These are phyloP conservation scores for Cyclargus thomasi DNA, from an alignment of 1,140 invertebrate species.

Conservation along the genomic window DNA sequence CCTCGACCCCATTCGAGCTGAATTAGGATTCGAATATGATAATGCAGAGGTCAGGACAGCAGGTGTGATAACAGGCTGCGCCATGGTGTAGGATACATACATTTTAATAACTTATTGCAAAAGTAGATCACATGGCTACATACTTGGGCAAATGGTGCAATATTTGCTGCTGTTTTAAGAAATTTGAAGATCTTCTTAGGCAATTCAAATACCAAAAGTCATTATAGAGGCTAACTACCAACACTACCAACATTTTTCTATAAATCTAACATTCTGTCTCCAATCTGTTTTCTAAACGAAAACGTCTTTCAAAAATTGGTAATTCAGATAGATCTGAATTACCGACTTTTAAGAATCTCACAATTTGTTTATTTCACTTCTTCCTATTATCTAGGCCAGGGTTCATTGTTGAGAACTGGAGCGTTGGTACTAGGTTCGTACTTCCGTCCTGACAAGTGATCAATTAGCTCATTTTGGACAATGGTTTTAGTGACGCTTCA, in stretches of 20 bases:
- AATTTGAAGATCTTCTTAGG: too few relatives aligned
- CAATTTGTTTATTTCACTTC: not conserved
- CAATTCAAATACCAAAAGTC: too few relatives aligned
- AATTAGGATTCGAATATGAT: not conserved
- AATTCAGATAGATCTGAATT: too few relatives aligned
- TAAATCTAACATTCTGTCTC: too few relatives aligned
- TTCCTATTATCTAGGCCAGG: not conserved
- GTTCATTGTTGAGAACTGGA: not conserved
- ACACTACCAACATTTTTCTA: too few relatives aligned
- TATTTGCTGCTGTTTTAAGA: too few relatives aligned
- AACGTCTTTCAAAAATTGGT: too few relatives aligned
- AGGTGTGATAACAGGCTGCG: not conserved
- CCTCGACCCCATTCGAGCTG: not conserved
- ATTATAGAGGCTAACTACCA: too few relatives aligned
- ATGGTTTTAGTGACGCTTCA: not conserved
- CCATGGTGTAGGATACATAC: not conserved
- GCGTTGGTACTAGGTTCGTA: not conserved
- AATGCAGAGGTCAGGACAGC: constrained; percentile 2
- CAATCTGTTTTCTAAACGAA: too few relatives aligned
- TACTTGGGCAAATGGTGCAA: not conserved
- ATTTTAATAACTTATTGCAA: not conserved
- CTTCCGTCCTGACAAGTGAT: not conserved
- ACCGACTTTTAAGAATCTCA: not conserved
- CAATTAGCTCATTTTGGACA: not conserved
- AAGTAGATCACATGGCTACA: not conserved